Evolutionary conservation across 2,113 vertebrate genomes (phyloP), one percentile per base, ranked within the genome.

Genomic region (Sander lucioperca): DNA sequence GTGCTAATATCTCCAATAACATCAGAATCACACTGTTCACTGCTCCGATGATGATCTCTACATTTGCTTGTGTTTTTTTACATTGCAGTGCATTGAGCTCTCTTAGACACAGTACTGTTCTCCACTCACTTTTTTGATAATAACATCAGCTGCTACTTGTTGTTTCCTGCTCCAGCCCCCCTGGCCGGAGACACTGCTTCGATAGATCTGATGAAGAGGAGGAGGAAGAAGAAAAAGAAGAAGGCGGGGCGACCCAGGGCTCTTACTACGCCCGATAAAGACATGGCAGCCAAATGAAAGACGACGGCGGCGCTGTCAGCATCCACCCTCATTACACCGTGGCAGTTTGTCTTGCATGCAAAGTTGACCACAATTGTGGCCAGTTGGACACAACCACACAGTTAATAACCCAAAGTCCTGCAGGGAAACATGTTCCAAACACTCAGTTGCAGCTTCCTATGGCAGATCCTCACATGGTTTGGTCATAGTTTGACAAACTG

Each of bases 151-250:
- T 68, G 18, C 0, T 74, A 58, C 33, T 39, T 72, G 58, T 76
- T 67, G 74, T 59, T 90, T 82, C 78, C 67, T 71, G 30, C 74
- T 82, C 0, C 95, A 99, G 97, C 93, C 96, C 98, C 50, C 89
- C 96, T 74, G 95, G 95, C 88, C 95, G 94, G 87, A 96, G 95
- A 89, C 89, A 88, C 51, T 39, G 89, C 93, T 95, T 93, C 12
- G 93, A 96, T 84, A 93, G 90, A 92, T 98, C 96, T 58, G 97
- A 99, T 4, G 97, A 98, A 47, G 97, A 99, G 80, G 93, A 93
- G 25, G 94, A 94, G 19, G 96, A 94, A 39, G 97, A 98, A 9
- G 96, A 97, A 61, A 96, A 97, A 87, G 88, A 93, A 64, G 91
- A 92, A 57, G 95, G 92, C 13, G 94, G 95, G 51, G 69, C 87